A percentile compares a stretch with the other conserved stretches of the same genome.
These are phyloP conservation scores for Toxotes chatareus DNA, from an alignment of 2,113 vertebrate species.

Conservation along the genomic window DNA sequence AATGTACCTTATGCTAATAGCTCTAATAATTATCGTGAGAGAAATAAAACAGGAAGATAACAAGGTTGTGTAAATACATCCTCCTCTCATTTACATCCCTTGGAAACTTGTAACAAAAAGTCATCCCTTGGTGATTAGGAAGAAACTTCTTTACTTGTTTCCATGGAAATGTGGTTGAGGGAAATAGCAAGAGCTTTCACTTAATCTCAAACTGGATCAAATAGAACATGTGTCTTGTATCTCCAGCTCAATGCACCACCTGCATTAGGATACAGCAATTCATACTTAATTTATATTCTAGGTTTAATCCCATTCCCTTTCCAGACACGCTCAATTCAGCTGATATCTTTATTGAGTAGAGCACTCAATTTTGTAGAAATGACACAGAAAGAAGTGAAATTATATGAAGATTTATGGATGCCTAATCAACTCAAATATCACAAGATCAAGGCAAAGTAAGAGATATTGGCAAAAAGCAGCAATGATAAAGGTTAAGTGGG, in stretches of 20 bases:
- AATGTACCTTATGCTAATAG: slow-evolving; percentile 18
- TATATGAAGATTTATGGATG: slow-evolving; percentile 9
- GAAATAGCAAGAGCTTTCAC: slow-evolving; percentile 29
- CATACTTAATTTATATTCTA: background rate
- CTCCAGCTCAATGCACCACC: background rate
- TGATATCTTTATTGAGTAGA: background rate
- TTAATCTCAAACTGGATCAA: slow-evolving; percentile 23
- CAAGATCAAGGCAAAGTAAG: slow-evolving; percentile 8
- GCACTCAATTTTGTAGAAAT: slow-evolving; percentile 16
- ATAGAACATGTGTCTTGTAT: slow-evolving; percentile 12
- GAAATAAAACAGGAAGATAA: slow-evolving; percentile 10
- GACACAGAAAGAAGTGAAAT: background rate
- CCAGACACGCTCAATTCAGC: background rate
- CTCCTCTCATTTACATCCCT: slow-evolving; percentile 16
- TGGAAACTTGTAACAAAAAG: slow-evolving; percentile 25
- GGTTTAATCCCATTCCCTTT: background rate
- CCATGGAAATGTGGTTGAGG: slow-evolving; percentile 40
- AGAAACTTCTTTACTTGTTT: slow-evolving; percentile 40
- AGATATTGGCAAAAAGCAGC: background rate
- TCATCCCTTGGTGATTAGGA: slow-evolving; percentile 14
- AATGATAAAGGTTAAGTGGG: slow-evolving; percentile 6
- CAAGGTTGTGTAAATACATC: slow-evolving; percentile 23
- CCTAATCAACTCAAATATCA: background rate
- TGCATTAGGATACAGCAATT: background rate
- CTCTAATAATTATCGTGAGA: slow-evolving; percentile 19